Evolutionary conservation across 2,113 vertebrate species (phyloP).

Genomic region (Neodon shergylaensis): DNA sequence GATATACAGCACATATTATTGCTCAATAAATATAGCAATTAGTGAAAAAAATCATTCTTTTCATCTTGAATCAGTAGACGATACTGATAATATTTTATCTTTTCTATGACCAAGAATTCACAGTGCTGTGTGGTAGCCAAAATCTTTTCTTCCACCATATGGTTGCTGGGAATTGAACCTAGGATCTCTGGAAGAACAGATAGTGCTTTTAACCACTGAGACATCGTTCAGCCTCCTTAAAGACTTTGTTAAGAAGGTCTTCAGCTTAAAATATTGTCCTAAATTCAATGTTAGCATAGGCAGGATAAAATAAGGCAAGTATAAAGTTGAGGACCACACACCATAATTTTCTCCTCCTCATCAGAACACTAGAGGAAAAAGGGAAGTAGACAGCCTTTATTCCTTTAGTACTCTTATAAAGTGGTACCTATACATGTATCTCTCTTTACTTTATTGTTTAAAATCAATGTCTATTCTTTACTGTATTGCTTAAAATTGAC

Average conservation of each 20-base stretch:
- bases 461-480: background rate
- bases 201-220: no score
- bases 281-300: background rate
- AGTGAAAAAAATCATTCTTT: background rate
- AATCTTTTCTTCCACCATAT: background rate
- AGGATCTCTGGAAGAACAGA: no score
- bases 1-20: background rate
- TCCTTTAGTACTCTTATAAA: background rate
- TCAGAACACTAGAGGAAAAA: background rate
- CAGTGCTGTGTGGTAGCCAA: background rate
- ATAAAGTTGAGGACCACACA: background rate
- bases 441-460: background rate
- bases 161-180: no score
- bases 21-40: background rate
- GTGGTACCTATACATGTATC: background rate
- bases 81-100: background rate
- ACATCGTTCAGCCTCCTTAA: background rate
- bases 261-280: background rate
- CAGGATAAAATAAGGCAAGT: background rate
- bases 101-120: background rate
- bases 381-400: background rate
- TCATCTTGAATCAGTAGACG: background rate
- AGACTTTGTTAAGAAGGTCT: background rate
- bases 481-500: background rate
- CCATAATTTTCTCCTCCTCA: background rate